These are phyloP conservation scores for Alligator mississippiensis DNA, from an alignment of 2,113 vertebrate genomes.

Conservation along the genomic window DNA sequence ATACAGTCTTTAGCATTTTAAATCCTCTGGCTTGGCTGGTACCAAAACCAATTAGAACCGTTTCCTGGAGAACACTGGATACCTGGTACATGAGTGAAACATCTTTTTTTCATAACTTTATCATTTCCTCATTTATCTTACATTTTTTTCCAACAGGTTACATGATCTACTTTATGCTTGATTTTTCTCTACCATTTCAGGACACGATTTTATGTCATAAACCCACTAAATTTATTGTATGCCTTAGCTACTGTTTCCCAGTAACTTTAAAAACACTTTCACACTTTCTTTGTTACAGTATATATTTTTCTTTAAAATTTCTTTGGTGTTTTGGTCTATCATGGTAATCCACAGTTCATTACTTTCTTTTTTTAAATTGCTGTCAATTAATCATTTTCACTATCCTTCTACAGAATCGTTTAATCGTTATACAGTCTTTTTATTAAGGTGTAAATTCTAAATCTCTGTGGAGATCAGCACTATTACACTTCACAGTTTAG, in stretches of 20 bases:
- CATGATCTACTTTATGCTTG: not conserved
- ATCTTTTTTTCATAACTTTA: not conserved
- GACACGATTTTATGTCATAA: not conserved
- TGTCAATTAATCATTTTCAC: not conserved
- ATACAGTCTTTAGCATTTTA: not conserved
- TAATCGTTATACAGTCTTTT: not conserved
- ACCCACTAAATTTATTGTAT: not conserved
- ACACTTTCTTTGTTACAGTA: not conserved
- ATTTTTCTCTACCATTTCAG: not conserved
- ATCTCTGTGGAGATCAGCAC: not conserved
- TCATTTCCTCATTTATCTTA: not conserved
- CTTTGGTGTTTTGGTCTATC: fast-evolving
- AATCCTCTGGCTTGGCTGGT: not conserved
- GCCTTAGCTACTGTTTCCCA: not conserved
- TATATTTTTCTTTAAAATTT: not conserved
- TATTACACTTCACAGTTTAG: not conserved
- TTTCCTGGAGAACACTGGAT: not conserved
- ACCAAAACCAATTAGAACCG: not conserved
- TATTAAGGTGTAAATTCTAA: not conserved
- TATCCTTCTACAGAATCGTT: not conserved
- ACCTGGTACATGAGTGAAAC: not conserved
- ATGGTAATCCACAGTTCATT: not conserved
- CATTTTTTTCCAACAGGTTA: not conserved
- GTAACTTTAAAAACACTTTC: fast-evolving
- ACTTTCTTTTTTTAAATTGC: not conserved